Evolutionary conservation across 2,113 vertebrate genomes (phyloP).

Genomic region (Triplophysa dalaica): DNA sequence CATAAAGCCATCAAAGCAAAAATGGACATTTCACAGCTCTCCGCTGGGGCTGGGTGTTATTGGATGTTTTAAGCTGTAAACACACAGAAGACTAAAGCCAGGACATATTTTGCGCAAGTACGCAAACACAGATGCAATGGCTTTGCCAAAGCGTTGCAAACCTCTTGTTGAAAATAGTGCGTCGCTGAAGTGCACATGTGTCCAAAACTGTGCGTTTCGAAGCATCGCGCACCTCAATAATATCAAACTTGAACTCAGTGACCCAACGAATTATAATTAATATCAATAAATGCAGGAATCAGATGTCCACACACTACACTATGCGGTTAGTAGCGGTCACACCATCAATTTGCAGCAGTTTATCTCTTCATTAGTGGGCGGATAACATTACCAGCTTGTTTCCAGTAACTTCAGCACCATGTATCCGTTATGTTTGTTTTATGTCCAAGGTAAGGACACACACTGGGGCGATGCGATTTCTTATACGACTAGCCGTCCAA

Average conservation of each 20-base stretch:
- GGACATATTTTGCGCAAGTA: not conserved
- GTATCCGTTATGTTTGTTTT: constrained; percentile 44
- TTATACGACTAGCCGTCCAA: constrained; percentile 39
- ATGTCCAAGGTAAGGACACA: constrained; percentile 42
- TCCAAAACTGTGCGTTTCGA: too few species aligned
- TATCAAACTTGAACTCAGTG: not conserved
- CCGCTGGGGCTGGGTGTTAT: not conserved
- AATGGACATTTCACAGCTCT: constrained; percentile 17
- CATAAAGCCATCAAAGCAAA: constrained; percentile 14
- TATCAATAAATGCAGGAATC: not conserved
- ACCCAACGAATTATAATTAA: not conserved
- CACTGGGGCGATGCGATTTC: constrained; percentile 40
- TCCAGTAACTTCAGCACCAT: constrained; percentile 49
- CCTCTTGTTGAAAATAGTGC: not conserved
- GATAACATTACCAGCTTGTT: constrained; percentile 54
- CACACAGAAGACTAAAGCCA: not conserved
- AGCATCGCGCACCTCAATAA: too few species aligned
- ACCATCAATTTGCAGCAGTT: constrained; percentile 39
- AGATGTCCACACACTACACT: not conserved
- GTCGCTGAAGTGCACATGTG: not conserved
- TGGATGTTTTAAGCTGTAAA: not conserved
- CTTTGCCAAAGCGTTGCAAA: not conserved
- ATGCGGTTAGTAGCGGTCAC: constrained; percentile 9
- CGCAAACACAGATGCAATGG: not conserved
- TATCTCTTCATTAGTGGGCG: constrained; percentile 55